Evolutionary conservation across 2,113 vertebrate genomes (phyloP), one percentile per base, ranked within the genome.

Genomic region (Caloenas nicobarica): DNA sequence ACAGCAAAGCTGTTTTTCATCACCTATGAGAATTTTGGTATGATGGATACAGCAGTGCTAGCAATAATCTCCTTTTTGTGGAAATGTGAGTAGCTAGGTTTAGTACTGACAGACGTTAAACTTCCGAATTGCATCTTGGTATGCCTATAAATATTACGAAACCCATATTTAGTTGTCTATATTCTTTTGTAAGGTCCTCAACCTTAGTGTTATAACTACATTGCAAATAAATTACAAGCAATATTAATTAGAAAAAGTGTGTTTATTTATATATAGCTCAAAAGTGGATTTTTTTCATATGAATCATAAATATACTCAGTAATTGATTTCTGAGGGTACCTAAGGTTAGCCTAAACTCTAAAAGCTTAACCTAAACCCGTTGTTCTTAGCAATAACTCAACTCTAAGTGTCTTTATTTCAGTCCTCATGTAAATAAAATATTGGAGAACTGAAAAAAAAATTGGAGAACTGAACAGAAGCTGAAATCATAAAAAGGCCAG

Each of bases 1-100:
- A 88, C 26, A 91, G 80, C n/a, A 91, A 87, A 90, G 33, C n/a
- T 76, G 44, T 31, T 87, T 95, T 85, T 91, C 82, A 91, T 91
- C 44, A 81, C 42, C 38, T 81, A 5, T 66, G 60, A 81, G 64
- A 72, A 87, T 60, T 79, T 54, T 76, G 23, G 28, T 61, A 40
- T 65, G 42, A 58, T 19, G 8, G 48, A 80, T 80, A 50, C 14
- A 68, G 7, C 11, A 64, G 31, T 54, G 16, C 14, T 94, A 73
- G 64, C 17, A 95, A 84, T 88, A 78, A 62, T 61, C 12, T 73
- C 10, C n/a, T 62, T 74, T 85, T 53, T 60, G 19, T 46, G 60
- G 18, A 76, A 84, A 88, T 68, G 80, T 5, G 26, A 65, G 10
- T 60, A 79, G 17, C 2, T 74, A 57, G 29, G 34, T 84, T 88